Evolutionary conservation across 2,888 invertebrate species (phyloP), one percentile per base, ranked within the genome.

Genomic region (Phalera bucephala): DNA sequence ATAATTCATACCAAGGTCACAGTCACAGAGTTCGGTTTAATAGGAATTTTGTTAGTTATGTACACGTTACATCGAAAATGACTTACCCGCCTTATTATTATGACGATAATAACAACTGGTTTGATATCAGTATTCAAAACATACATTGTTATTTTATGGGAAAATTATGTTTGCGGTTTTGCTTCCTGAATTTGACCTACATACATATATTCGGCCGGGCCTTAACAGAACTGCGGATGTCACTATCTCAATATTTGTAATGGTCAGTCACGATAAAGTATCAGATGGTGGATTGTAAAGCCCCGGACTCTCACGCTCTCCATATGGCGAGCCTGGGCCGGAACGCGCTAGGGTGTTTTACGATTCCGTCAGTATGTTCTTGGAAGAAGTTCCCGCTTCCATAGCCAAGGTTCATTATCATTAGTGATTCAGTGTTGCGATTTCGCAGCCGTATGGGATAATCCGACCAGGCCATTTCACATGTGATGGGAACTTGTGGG

Each of bases 121-220:
- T 29, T 9, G 23, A 21, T 51, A 48, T 45, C 40, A 54, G 34
- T 30, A 23, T 27, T 33, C 25, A 29, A 35, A 42, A 40, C 33
- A 36, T 36, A 33, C 45, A 59, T 54, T 52, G 52, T 49, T 51
- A 36, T 55, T 46, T 41, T 44, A 64, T 72, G 64, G 65, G 64
- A 71, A 74, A 75, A 70, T 56, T 46, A 55, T 49, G 48, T 71
- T 80, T 82, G 86, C 75, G 87, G 86, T 81, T 84, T 72, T 64
- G 73, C 71, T 84, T 87, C 86, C 86, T 80, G 79, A 73, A 62
- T 68, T 54, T 77, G 84, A 79, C 82, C 80, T 54, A 71, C 51
- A 75, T 74, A 79, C 82, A 79, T 54, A 71, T 51, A 75, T 74
- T 59, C 34, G 52, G 52, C 3, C 52, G 44, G 54, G 52, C 51